Evolutionary conservation across 2,113 vertebrate species (phyloP), one percentile per base, ranked within the genome.

Genomic region (Rhadina sibilatrix): DNA sequence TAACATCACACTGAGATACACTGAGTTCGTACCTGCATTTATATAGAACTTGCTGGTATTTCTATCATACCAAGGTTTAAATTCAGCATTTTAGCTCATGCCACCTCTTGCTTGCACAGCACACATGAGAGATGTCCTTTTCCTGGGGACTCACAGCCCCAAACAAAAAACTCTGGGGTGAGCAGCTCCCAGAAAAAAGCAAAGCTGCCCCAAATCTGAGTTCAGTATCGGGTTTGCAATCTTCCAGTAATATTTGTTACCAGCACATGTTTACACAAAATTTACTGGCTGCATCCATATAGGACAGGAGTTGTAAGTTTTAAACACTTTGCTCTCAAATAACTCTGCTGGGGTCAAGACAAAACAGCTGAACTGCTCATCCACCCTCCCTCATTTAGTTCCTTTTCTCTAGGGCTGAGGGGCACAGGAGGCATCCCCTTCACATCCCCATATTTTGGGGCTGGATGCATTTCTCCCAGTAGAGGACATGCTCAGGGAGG

Each of bases 61-160:
- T 82, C 70, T 70, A 6, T 49, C 9, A 9, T 5, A 61, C 15
- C 37, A 33, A 37, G 12, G 15, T 37, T 83, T 64, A 56, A 71
- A 79, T 33, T 37, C 27, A 75, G n/a, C 33, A 52, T 49, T 96
- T 82, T 37, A 22, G 17, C 19, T 64, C 33, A 2, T 27, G 33
- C 30, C 24, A 25, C 35, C 44, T 75, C 59, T 44, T n/a, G 20
- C 42, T 66, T 0, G 0, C 28, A 15, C 31, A n/a, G 49, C 21
- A 13, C 2, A 1, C 0, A 0, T 0, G 0, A 38, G 38, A 75
- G 21, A 42, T 46, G 28, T 7, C 30, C 11, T 35, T 66, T 46
- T 53, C n/a, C 42, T 18, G 20, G 9, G 69, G 30, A 9, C 5
- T 87, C 56, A 23, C 63, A 77, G 21, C 30, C n/a, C 21, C 44